Base-by-base conservation (phyloP, 2,888 invertebrate species). In the Melanostoma mellinum region DNA sequence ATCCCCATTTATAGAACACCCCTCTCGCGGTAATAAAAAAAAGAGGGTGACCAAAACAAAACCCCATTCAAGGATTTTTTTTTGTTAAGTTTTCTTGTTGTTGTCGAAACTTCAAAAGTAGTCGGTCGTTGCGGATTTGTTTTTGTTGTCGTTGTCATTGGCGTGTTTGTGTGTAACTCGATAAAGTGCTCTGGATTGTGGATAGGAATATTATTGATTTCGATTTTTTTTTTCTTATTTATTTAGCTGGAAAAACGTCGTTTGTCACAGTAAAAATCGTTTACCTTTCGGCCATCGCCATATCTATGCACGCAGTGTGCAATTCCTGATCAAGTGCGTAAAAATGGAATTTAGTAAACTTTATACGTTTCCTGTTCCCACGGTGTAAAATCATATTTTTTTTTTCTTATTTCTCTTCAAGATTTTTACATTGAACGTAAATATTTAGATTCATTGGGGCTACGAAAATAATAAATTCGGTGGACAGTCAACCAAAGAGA, bases 281-380 rank as follows among this genome's bases (percentile, higher is more conserved):
- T 61, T 46, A 35, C 35, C 36, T 61, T n/a, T 46, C 8, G 10
- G 10, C 9, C n/a, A 20, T 10, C 8, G 30, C 30, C 44, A 10
- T 10, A 30, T 9, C 38, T n/a, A 46, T 9, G 20, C 36, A n/a
- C 56, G 4, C 33, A 42, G 52, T 53, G 58, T 33, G 30, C 9
- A 33, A 44, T 42, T 77, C 74, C 75, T 79, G 84, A 84, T 84
- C 84, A 65, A 78, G 84, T 79, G 78, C 84, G 84, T 84, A 78
- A 35, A 48, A 10, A 3, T 35, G 44, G 9, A 56, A 55, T 55
- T n/a, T 36, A 6, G 35, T 0, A 0, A 40, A 32, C 35, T 38
- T 52, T 0, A 20, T 20, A 20, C 20, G n/a, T n/a, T 56, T 6
- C 36, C 53, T 8, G 0, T 9, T 6, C 1, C 20, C 0, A 44